Percentiles rank a stretch among this genome's conserved stretches.
These are phyloP conservation scores for Tetranychus truncatus DNA, from an alignment of 2,888 invertebrate species.

Conservation along the genomic window DNA sequence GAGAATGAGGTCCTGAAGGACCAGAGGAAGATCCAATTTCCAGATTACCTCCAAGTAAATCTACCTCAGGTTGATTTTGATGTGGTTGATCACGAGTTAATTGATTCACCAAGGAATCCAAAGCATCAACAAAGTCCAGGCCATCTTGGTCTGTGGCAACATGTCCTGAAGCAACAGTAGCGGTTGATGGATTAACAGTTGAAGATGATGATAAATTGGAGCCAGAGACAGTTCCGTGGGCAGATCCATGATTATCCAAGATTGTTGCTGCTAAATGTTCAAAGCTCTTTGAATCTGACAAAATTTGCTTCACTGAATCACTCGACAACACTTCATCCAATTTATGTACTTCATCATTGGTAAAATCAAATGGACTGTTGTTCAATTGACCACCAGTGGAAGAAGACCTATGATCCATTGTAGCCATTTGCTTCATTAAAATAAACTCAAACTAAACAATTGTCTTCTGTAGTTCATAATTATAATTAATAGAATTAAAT, in stretches of 20 bases:
- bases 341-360: no score
- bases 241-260: background rate
- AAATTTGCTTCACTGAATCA: constrained; percentile 15
- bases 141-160: constrained; percentile 11
- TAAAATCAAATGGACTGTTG: no score
- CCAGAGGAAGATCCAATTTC: background rate
- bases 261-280: constrained; percentile 11
- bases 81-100: background rate
- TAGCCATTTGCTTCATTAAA: no score
- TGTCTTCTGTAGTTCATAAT: no score
- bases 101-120: constrained; percentile 13
- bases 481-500: no score
- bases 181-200: background rate
- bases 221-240: background rate
- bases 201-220: background rate
- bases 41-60: constrained; percentile 6
- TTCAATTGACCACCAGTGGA: no score
- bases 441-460: no score
- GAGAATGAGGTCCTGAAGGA: no score
- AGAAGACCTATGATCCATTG: no score
- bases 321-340: constrained; percentile 12
- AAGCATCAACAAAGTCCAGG: constrained; percentile 16
- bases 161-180: background rate
- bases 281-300: constrained; percentile 9
- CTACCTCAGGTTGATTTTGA: background rate